Evolutionary conservation across 2,888 invertebrate species (phyloP).

Genomic region (Arge pagana): DNA sequence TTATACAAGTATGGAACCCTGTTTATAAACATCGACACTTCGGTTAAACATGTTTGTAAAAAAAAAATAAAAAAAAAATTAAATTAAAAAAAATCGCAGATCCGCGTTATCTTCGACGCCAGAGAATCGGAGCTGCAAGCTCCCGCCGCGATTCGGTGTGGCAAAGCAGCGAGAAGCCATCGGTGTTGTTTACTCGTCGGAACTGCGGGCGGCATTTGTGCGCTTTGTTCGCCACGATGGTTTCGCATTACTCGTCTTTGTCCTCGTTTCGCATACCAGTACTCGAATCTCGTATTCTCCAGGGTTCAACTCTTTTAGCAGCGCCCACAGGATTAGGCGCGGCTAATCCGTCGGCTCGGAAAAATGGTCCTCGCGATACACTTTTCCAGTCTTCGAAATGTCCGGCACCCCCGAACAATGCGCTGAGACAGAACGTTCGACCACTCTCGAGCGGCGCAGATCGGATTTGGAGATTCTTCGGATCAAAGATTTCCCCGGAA

Average conservation of each 20-base stretch:
- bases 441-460: conserved; percentile 16
- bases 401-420: conserved; percentile 13
- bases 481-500: conserved; percentile 1
- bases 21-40: too few species aligned
- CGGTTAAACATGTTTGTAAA: neutral
- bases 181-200: conserved; percentile 18
- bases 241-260: conserved; percentile 44
- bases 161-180: neutral
- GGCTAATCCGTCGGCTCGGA: neutral
- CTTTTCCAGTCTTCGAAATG: neutral
- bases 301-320: conserved; percentile 16
- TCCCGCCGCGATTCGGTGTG: neutral
- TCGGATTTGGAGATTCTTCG: conserved; percentile 14
- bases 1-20: too few species aligned
- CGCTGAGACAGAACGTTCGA: conserved; percentile 20
- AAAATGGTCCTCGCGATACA: neutral
- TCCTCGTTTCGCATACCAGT: conserved; percentile 21
- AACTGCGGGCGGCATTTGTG: conserved; percentile 4
- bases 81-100: neutral
- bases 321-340: neutral
- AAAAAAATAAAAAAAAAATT: neutral
- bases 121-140: neutral
- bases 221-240: conserved; percentile 37
- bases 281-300: neutral
- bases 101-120: neutral